phyloP scores from a whole-genome alignment of 2,888 invertebrate species.

The Caenorhabditis imperialis region DNA sequence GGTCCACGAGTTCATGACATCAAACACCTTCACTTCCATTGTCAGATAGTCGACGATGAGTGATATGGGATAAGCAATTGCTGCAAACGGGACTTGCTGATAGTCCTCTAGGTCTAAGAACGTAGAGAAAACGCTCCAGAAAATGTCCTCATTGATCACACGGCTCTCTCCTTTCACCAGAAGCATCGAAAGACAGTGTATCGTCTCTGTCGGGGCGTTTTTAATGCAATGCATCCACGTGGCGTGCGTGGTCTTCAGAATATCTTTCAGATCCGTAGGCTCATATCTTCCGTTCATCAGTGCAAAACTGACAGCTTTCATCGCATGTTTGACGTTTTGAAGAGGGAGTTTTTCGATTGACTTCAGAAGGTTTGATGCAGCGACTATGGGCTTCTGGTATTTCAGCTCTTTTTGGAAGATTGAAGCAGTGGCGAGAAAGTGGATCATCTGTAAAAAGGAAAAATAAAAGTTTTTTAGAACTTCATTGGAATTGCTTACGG shows the following conservation, averaged over 20 bases:
- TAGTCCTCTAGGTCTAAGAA: not conserved
- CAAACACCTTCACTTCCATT: slow-evolving; percentile 6
- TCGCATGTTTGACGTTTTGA: not conserved
- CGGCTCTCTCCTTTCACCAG: slow-evolving; percentile 8
- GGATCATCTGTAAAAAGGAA: slow-evolving; percentile 14
- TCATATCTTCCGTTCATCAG: slow-evolving; percentile 25
- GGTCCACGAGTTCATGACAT: slow-evolving; percentile 5
- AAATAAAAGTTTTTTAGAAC: not conserved
- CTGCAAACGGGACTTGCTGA: slow-evolving; percentile 10
- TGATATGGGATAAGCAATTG: slow-evolving; percentile 16
- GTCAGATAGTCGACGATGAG: slow-evolving; percentile 17
- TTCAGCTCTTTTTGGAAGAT: slow-evolving; percentile 20
- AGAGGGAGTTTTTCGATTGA: not conserved
- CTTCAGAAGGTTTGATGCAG: slow-evolving; percentile 17
- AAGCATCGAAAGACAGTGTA: slow-evolving; percentile 20
- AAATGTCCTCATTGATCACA: slow-evolving; percentile 5
- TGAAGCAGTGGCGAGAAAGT: slow-evolving; percentile 24
- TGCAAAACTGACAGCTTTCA: slow-evolving; percentile 42
- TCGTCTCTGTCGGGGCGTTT: slow-evolving; percentile 30
- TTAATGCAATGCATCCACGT: slow-evolving; percentile 24
- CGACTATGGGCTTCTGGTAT: slow-evolving; percentile 15
- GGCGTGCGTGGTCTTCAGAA: not conserved
- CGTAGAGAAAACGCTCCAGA: slow-evolving; percentile 2
- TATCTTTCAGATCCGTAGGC: not conserved
- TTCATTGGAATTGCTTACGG: slow-evolving; percentile 4